Base-by-base conservation (phyloP, 2,797 vertebrate genomes). In the Lacerta agilis region DNA sequence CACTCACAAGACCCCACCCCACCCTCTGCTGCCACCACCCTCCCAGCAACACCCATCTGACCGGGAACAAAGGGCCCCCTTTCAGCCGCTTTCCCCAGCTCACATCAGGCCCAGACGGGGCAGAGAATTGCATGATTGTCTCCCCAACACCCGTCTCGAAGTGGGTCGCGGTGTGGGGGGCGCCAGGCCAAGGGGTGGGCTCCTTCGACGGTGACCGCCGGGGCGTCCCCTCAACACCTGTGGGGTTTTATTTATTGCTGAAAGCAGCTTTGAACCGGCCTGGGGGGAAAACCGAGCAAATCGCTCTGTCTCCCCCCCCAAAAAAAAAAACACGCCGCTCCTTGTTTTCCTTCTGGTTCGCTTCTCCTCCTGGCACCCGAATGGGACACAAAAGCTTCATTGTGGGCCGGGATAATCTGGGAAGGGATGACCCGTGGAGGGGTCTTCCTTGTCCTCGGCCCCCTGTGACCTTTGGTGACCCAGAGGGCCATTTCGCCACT, bases 301-400 rank as follows among this genome's bases (percentile, higher is more conserved):
- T 85, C 87, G 87, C 90, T 90, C 91, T 84, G 90, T 89, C 92
- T 87, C 88, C 67, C 85, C 61, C 1, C 78, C 29, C 17, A 15
- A 43, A 1, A 23, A 43, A 15, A 43, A 1, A 10, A 43, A 3
- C 23, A 89, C 79, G 87, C 45, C 80, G 29, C 72, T 9, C 91
- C 45, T 89, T 78, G 4, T 72, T 79, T 43, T 41, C 25, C 73
- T 84, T 72, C 76, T 66, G 69, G 83, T n/a, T 75, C 61, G 23
- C 73, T 76, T 93, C 93, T 83, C 94, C 45, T 92, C 41, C 85
- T 92, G 94, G 93, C 91, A 94, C 94, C 86, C 4, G 81, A 58
- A 73, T 6, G 15, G 25, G 0, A 8, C 90, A 95, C 94, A 95
- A 94, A 95, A 94, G 5, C 61, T 5, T 4, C 91, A 92, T 94